These are phyloP conservation scores for Athalia cordata DNA, from an alignment of 2,888 invertebrate genomes.

Conservation along the genomic window DNA sequence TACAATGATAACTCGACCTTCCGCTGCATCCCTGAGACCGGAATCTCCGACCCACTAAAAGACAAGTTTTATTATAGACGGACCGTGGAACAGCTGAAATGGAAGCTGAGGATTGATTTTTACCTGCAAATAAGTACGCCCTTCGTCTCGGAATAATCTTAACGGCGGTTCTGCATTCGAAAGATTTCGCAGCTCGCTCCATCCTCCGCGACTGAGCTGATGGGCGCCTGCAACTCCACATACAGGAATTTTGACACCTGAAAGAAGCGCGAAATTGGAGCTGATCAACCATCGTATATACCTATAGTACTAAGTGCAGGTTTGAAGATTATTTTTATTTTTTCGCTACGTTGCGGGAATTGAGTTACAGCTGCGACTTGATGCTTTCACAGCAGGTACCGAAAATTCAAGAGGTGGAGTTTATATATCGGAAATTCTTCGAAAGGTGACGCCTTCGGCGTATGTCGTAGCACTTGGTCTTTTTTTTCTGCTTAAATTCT, in stretches of 20 bases:
- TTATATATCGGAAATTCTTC: too few relatives aligned
- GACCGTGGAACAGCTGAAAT: background rate
- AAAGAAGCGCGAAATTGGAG: background rate
- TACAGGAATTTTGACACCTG: conserved; percentile 86
- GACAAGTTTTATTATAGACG: conserved; percentile 25
- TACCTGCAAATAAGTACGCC: conserved; percentile 88
- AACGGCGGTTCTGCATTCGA: conserved; percentile 88
- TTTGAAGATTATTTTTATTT: too few relatives aligned
- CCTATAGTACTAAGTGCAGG: too few relatives aligned
- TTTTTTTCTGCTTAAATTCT: too few relatives aligned
- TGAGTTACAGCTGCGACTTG: too few relatives aligned
- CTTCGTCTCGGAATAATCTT: conserved; percentile 87
- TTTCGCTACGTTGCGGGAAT: too few relatives aligned
- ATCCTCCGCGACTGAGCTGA: conserved; percentile 86
- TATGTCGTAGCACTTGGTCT: too few relatives aligned
- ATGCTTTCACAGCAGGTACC: too few relatives aligned
- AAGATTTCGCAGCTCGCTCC: conserved; percentile 86
- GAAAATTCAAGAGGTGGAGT: too few relatives aligned
- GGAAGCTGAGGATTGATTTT: background rate
- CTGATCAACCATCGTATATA: too few relatives aligned
- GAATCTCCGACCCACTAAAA: conserved; percentile 90
- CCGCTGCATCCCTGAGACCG: conserved; percentile 84
- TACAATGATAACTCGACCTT: conserved; percentile 88
- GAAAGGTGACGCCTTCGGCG: too few relatives aligned
- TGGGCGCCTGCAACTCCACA: conserved; percentile 92